Base-by-base conservation (phyloP, 2,797 vertebrate species). In the Catostomus latipinnis region DNA sequence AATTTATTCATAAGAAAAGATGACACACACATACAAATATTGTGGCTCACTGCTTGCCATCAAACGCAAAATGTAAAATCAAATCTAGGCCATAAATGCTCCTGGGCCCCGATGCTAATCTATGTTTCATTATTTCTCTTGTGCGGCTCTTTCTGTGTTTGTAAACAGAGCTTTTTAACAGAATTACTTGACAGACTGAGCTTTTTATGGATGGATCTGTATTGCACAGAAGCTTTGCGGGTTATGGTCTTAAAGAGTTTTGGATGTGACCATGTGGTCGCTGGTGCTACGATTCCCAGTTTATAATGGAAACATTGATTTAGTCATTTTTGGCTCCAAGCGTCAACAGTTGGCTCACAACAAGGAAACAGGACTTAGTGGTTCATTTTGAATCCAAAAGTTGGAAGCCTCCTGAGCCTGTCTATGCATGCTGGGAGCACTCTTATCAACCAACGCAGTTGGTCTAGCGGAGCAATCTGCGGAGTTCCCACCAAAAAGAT, bases 31-130 rank as follows among this genome's bases (percentile, higher is more conserved):
- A 13, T 66, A 58, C 48, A 22, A 81, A 83, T 82, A 77, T 61
- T 86, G 58, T 8, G 13, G 88, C 90, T 71, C 56, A 70, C 75
- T 70, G 57, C 73, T 91, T 89, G 88, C 86, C 86, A 91, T 89
- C 85, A 82, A 84, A 84, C 45, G 83, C 83, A 78, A 89, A 91
- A 91, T 74, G 61, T 91, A 81, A 69, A 82, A 80, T 71, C 66
- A 72, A 82, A 88, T 84, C 71, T 94, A 93, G 93, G 93, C 90
- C 94, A 93, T 90, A 90, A 91, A 92, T 72, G 88, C 91, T 92
- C 18, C 71, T 86, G 91, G 91, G 91, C 84, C 82, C 80, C 72
- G 87, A 92, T 93, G 87, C 90, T 92, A 92, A 94, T 94, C 92
- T 94, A 92, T 92, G 90, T 93, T 93, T 94, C 88, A 93, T 93